Evolutionary conservation across 2,113 vertebrate genomes (phyloP), one percentile per base, ranked within the genome.

Genomic region (Forbesichthys agassizii): DNA sequence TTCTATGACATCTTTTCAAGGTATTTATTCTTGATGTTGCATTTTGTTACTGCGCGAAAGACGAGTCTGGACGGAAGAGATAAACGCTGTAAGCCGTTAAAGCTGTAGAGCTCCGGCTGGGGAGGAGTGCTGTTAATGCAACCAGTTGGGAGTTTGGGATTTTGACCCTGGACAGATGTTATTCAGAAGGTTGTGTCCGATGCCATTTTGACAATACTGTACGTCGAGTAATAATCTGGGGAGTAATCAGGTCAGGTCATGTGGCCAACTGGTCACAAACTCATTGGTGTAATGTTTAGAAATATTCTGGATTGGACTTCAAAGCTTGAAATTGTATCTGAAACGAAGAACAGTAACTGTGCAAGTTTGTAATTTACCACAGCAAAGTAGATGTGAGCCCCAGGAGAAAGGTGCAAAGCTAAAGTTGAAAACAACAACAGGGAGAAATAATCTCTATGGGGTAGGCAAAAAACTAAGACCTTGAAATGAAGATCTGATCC

Each of bases 1-100:
- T 42, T 42, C 77, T 42, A 42, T 67, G 62, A 72, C 74, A 77
- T 42, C 69, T 42, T 57, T 49, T 2, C 49, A 69, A n/a, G 14
- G 54, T 55, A 51, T 83, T 71, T 81, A 62, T 70, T 66, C 57
- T 54, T 20, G n/a, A 14, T 64, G 61, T 68, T 71, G 49, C 68
- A 16, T 61, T 64, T 20, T 79, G 70, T 54, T 66, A 74, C 52
- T 52, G 36, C 46, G 74, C 46, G 48, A 20, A 18, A 75, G 74
- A 85, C 55, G 48, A 58, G 69, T 69, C 78, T 77, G 77, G 74
- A 78, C 69, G 48, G 73, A 3, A 4, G 66, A 86, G 83, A 84
- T 83, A 79, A 80, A 85, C 14, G 66, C 66, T 66, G 14, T 73
- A 76, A 86, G 68, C 68, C 54, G 46, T 63, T 70, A 59, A 72